A percentile compares a stretch with the other conserved stretches of the same genome.
Conservation (phyloP, 2,113 vertebrate species). For the Pelecanoides urinatrix region DNA sequence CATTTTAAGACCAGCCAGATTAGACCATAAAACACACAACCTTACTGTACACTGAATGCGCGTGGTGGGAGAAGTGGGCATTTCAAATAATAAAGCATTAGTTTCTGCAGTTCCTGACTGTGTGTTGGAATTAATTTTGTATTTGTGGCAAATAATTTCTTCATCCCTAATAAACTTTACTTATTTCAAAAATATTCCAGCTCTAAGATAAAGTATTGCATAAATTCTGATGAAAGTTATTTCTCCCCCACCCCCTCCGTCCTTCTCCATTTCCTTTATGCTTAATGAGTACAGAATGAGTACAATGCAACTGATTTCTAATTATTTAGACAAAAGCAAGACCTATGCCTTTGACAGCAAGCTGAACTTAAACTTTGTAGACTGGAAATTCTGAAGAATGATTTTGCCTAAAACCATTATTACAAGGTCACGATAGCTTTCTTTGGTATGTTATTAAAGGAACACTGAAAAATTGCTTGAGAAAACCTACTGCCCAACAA, state of each 20-base stretch:
- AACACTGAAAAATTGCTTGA: background rate
- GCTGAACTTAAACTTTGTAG: background rate
- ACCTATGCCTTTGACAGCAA: background rate
- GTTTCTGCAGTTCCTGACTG: background rate
- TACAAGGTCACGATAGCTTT: background rate
- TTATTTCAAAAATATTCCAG: background rate
- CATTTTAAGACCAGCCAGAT: background rate
- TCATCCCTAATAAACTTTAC: background rate
- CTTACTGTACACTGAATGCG: accelerated
- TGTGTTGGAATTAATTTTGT: background rate
- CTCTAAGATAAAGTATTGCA: background rate
- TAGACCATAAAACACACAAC: accelerated
- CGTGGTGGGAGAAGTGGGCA: background rate
- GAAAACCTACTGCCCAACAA: background rate
- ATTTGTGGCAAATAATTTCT: background rate
- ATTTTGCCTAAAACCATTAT: background rate
- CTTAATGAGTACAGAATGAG: background rate
- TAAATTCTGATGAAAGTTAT: background rate
- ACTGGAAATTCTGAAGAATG: background rate
- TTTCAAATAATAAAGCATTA: background rate
- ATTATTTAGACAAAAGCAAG: background rate
- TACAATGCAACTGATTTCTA: background rate
- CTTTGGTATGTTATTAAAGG: background rate
- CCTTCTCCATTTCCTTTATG: background rate
- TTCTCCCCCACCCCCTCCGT: background rate